Base-by-base conservation (phyloP, 2,113 vertebrate species). In the Typhlomys cinereus region DNA sequence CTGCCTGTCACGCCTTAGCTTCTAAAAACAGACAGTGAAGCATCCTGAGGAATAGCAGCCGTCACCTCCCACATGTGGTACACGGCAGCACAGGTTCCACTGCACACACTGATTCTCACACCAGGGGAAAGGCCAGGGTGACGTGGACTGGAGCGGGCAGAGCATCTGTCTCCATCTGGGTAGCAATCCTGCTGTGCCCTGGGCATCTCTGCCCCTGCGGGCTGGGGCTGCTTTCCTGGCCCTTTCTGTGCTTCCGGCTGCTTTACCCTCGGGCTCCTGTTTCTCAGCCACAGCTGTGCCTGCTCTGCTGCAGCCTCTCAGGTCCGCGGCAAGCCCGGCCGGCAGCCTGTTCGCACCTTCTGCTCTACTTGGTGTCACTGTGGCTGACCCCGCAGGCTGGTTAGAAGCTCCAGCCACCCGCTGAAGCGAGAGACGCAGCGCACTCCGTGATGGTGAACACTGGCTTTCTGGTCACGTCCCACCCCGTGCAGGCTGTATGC, bases 1-100 rank as follows among this genome's bases (percentile, higher is more conserved):
- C 66, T 1, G 4, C 20, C 1, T 31, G 44, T 25, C 2, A 0
- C 74, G 11, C 31, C 8, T 12, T 10, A 7, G 54, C 14, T 62
- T 52, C 61, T 71, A 34, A 52, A 34, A 9, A 1, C 14, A 31
- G 31, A 50, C 2, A 2, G 8, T 48, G 67, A 4, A 36, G 1
- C 44, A 4, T 46, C 61, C 5, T 31, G 23, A 36, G 18, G 44
- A 61, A 31, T 66, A 39, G 79, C 20, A 8, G 41, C 25, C 6
- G 48, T 66, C 39, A 41, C 64, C 9, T 62, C 85, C 36, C 0
- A 1, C 31, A 5, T 20, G 61, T 46, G 20, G 11, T 4, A n/a
- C 44, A 7, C 25, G 78, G 27, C 23, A 18, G 31, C 3, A 4
- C n/a, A 13, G 5, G 11, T 44, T 44, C 36, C 61, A 10, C 4